phyloP scores from a whole-genome alignment of 2,113 vertebrate species.

The Mobula hypostoma region DNA sequence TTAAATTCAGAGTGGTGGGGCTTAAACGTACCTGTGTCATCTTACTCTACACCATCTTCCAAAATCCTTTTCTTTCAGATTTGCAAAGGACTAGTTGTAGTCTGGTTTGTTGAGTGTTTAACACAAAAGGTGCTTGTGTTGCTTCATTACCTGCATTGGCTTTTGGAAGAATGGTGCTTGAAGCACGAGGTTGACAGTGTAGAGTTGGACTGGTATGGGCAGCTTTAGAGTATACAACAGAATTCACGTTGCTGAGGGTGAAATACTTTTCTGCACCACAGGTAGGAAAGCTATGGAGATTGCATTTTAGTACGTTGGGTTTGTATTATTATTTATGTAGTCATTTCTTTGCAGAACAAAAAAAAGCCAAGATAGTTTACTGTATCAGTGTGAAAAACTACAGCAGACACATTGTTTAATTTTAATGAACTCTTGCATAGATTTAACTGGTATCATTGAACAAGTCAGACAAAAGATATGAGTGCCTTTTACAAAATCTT shows the following conservation, averaged over 20 bases:
- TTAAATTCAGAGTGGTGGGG: neutral
- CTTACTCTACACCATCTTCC: neutral
- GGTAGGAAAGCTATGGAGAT: neutral
- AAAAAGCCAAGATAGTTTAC: neutral
- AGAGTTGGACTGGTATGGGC: neutral
- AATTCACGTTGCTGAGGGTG: neutral
- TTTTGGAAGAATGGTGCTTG: neutral
- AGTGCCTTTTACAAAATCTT: constrained; percentile 23
- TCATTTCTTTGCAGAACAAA: neutral
- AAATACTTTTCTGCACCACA: neutral
- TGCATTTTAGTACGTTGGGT: no score
- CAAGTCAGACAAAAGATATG: constrained; percentile 7
- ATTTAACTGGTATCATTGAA: neutral
- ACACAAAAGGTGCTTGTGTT: neutral
- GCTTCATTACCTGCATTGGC: neutral
- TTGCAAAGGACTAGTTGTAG: no score
- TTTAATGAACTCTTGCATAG: neutral
- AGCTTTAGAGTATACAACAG: neutral
- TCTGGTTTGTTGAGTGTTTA: neutral
- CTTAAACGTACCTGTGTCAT: neutral
- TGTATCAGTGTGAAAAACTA: neutral
- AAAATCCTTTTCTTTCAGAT: neutral
- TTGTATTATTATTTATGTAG: neutral
- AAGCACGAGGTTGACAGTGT: neutral
- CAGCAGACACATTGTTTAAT: neutral